phyloP scores from a whole-genome alignment of 2,797 vertebrate genomes.

The Microchirus variegatus region DNA sequence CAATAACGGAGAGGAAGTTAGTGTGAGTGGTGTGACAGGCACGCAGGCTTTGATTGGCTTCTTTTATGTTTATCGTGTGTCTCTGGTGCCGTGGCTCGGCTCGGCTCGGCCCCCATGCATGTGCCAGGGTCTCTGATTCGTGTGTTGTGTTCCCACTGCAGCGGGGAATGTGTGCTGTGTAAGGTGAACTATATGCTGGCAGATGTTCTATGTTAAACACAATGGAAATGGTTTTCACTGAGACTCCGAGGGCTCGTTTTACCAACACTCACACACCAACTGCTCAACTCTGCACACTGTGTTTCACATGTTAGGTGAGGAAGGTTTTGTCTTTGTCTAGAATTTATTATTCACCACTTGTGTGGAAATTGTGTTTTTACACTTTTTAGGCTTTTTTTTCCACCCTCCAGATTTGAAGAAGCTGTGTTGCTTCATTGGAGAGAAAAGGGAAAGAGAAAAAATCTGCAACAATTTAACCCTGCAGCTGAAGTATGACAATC shows the following conservation, averaged over 20 bases:
- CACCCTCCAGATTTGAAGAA: too few species aligned
- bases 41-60: not conserved
- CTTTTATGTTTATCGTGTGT: not conserved
- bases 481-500: not conserved
- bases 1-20: not conserved
- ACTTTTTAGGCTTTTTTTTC: not conserved
- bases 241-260: slow-evolving; percentile 33
- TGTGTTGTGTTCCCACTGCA: slow-evolving; percentile 4
- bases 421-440: too few species aligned
- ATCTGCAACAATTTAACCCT: slow-evolving; percentile 5
- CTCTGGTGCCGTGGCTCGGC: not conserved
- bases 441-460: not conserved
- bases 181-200: slow-evolving; percentile 14
- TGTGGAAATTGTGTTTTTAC: too few species aligned
- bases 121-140: not conserved
- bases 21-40: not conserved
- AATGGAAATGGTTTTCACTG: slow-evolving; percentile 21
- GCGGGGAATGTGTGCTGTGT: slow-evolving; percentile 2
- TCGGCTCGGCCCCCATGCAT: too few species aligned
- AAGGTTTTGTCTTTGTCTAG: slow-evolving; percentile 1
- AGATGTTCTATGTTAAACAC: slow-evolving; percentile 50
- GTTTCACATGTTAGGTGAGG: not conserved
- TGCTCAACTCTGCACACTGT: not conserved
- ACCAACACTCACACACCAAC: slow-evolving; percentile 9
- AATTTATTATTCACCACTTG: not conserved